Evolutionary conservation across 2,797 vertebrate genomes (phyloP), one percentile per base, ranked within the genome.

Genomic region (Protosalanx chinensis): DNA sequence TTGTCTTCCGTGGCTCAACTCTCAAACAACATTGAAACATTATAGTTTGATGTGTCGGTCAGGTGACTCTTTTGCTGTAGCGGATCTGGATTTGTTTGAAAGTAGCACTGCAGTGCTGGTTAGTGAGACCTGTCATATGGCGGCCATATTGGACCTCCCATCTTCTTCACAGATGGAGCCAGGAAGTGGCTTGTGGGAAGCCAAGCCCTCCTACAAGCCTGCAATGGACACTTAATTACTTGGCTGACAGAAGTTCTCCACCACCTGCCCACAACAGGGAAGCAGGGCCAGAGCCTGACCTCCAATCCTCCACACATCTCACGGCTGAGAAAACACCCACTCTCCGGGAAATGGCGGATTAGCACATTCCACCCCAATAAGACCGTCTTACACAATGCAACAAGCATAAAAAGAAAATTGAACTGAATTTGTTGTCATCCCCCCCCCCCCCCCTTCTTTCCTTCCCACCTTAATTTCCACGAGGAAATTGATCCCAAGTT

Each of bases 171-270:
- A 91, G 90, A 90, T 88, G 89, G 90, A 87, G 75, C 81, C 77
- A 82, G 85, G 84, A 84, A 76, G 76, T 82, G 76, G 76, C 81
- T 84, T 87, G 71, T 85, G 84, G 82, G 81, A 78, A 80, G 79
- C 84, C 72, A 71, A 78, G 85, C 82, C 87, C 86, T 85, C 89
- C 89, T 85, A 84, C 87, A 74, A 86, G 78, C 82, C 84, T 83
- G 86, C 89, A 89, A 91, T 88, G 87, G 90, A 90, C 89, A 91
- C 86, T 90, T 91, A 91, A 91, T 91, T 91, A 91, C 90, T 91
- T 91, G 90, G 90, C 89, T 89, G 89, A 90, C 89, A 88, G 87
- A 86, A 87, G 88, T 86, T 86, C 87, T 86, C 81, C 60, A 65
- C 88, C 90, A 91, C 89, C 89, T 91, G 90, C 85, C 88, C 88